Percentiles rank a stretch among this genome's conserved stretches.
Evolutionary conservation across 2,113 vertebrate genomes (phyloP).

Genomic region (Cololabis saira): DNA sequence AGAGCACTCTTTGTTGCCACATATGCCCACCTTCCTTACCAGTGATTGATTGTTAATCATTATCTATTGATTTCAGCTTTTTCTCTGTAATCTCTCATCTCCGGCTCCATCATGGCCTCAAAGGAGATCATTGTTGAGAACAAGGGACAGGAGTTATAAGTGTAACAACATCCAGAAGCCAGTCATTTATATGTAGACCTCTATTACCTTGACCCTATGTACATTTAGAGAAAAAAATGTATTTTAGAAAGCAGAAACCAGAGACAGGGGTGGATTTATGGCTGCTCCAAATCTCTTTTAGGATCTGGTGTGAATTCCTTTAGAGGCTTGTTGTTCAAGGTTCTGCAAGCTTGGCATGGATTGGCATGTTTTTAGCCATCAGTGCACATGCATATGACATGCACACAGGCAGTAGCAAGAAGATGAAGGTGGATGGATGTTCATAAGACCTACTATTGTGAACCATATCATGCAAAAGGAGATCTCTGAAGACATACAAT

Average conservation of each 20-base stretch:
- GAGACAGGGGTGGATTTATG: too few relatives aligned
- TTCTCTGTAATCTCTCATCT: constrained; percentile 60
- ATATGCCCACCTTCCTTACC: constrained; percentile 29
- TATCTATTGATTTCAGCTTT: constrained; percentile 71
- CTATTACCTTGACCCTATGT: not conserved
- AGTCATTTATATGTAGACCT: constrained; percentile 11
- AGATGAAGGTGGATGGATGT: too few relatives aligned
- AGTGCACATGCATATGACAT: too few relatives aligned
- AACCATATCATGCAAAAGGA: too few relatives aligned
- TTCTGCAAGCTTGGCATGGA: too few relatives aligned
- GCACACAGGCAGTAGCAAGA: too few relatives aligned
- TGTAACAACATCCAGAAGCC: constrained; percentile 21
- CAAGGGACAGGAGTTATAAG: constrained; percentile 20
- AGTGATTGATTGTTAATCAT: constrained; percentile 74
- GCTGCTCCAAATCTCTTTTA: too few relatives aligned
- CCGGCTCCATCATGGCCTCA: constrained; percentile 50
- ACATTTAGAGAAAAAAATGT: not conserved
- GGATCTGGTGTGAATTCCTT: too few relatives aligned
- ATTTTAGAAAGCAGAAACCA: not conserved
- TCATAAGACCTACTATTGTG: too few relatives aligned
- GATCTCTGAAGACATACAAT: too few relatives aligned
- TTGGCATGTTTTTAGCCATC: too few relatives aligned
- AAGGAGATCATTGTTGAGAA: constrained; percentile 59
- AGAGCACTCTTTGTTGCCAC: constrained; percentile 58
- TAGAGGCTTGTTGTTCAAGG: too few relatives aligned